Conservation (phyloP, 2,797 vertebrate genomes). For the Falco naumanni region DNA sequence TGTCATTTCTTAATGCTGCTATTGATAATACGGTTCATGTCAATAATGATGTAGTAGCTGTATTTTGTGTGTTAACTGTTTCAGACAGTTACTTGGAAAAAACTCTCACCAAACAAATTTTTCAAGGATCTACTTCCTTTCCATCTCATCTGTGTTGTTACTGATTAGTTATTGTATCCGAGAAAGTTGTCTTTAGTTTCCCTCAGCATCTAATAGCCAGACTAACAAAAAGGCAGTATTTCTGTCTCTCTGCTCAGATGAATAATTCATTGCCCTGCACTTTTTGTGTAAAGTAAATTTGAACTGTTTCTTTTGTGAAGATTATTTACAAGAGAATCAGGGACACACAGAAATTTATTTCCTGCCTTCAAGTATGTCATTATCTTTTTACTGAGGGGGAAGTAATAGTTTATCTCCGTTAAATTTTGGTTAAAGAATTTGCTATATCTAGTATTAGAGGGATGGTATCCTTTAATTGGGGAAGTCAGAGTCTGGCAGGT, state of each 20-base stretch:
- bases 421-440: not conserved
- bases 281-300: slow-evolving; percentile 26
- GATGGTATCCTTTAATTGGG: slow-evolving; percentile 30
- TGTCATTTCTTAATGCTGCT: not conserved
- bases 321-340: not conserved
- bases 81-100: not conserved
- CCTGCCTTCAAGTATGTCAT: not conserved
- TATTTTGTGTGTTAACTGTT: not conserved
- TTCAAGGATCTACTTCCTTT: not conserved
- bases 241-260: slow-evolving; percentile 34
- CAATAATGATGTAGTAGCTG: not conserved
- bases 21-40: not conserved
- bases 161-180: not conserved
- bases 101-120: not conserved
- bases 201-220: not conserved
- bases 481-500: slow-evolving; percentile 11
- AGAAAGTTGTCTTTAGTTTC: slow-evolving; percentile 32
- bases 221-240: slow-evolving; percentile 43
- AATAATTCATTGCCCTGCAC: slow-evolving; percentile 62
- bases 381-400: not conserved
- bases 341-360: not conserved
- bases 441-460: not conserved
- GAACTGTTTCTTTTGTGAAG: slow-evolving; percentile 4
- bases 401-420: not conserved
- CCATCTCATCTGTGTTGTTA: not conserved